phyloP scores from a whole-genome alignment of 2,797 vertebrate species.

The Novumbra hubbsi region DNA sequence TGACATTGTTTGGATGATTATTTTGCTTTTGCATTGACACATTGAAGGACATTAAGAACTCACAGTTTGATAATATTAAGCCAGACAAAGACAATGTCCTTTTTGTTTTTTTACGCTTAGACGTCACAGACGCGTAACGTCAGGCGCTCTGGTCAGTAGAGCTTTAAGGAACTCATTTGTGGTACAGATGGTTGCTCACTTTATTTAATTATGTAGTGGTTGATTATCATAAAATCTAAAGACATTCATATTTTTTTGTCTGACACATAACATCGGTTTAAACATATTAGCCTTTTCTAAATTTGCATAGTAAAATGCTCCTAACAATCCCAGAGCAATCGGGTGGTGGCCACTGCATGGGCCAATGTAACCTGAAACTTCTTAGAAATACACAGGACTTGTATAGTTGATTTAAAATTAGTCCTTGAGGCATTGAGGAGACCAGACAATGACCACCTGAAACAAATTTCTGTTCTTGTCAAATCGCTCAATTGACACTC shows the following conservation, averaged over 20 bases:
- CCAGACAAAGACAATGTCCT: no score
- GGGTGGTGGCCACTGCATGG: background rate
- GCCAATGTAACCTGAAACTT: background rate
- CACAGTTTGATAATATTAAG: no score
- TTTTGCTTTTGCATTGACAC: no score
- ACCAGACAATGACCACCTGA: background rate
- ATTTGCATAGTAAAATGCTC: background rate
- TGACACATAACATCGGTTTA: no score
- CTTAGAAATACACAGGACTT: background rate
- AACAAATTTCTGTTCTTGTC: background rate
- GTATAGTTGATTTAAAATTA: background rate
- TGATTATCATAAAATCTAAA: background rate
- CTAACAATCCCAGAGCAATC: background rate
- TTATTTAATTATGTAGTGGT: background rate
- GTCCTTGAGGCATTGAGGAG: background rate
- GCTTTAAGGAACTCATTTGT: background rate
- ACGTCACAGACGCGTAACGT: background rate
- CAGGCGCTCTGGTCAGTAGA: background rate
- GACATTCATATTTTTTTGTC: background rate
- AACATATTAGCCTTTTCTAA: background rate
- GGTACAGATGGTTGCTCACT: background rate
- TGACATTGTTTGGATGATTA: no score
- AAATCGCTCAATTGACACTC: constrained; percentile 32
- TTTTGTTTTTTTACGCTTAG: background rate
- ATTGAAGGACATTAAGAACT: no score